Conservation (phyloP, 2,113 vertebrate genomes). For the Sinocyclocheilus anophthalmus region DNA sequence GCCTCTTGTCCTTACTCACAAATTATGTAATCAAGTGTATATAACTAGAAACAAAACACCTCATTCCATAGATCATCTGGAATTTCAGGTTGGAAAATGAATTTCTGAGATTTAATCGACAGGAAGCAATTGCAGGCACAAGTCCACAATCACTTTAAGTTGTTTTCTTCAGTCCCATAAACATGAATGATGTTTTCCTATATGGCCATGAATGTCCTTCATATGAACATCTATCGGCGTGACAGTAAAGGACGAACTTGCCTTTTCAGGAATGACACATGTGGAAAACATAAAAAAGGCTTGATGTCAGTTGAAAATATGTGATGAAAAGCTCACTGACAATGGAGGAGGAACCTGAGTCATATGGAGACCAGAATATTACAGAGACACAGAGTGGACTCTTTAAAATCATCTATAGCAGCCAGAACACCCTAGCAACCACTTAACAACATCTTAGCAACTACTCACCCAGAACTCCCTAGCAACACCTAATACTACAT, state of each 20-base stretch:
- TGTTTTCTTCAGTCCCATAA: conserved; percentile 22
- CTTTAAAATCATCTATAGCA: too few species aligned
- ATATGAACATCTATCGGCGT: not conserved
- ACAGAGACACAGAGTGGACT: not conserved
- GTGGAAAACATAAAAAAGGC: not conserved
- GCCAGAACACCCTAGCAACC: too few species aligned
- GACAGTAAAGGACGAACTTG: not conserved
- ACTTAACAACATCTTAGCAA: too few species aligned
- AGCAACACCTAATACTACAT: too few species aligned
- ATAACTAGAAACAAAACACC: not conserved
- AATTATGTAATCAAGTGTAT: conserved; percentile 22
- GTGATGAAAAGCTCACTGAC: not conserved
- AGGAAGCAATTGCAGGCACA: not conserved
- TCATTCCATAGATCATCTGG: not conserved
- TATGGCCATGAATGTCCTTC: conserved; percentile 26
- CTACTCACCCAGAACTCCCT: too few species aligned
- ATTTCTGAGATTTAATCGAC: not conserved
- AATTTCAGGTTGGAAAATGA: not conserved
- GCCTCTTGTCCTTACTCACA: conserved; percentile 18
- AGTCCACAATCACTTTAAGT: conserved; percentile 5
- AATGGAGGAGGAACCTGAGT: not conserved
- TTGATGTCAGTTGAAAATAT: not conserved
- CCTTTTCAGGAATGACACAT: not conserved
- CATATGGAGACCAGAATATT: not conserved
- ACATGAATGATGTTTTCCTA: conserved; percentile 22